Conservation (phyloP, 2,797 vertebrate species). For the Pteropus rufus region DNA sequence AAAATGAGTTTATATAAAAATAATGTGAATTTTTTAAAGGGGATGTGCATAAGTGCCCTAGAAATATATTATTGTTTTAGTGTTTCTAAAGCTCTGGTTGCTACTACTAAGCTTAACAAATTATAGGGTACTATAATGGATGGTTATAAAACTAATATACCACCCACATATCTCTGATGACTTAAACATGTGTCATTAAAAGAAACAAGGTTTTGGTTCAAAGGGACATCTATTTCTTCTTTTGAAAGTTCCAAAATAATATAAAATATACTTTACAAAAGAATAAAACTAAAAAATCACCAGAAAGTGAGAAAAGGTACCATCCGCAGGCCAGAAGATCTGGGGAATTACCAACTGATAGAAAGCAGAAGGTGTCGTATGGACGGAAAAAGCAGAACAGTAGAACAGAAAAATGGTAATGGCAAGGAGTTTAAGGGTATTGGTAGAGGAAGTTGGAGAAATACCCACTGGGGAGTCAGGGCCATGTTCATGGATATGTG, state of each 20-base stretch:
- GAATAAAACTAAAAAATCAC: neutral
- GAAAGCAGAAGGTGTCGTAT: neutral
- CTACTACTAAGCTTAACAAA: neutral
- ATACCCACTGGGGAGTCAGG: too few relatives aligned
- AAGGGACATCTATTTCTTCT: neutral
- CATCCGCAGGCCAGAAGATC: neutral
- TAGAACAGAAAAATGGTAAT: neutral
- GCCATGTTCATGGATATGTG: neutral
- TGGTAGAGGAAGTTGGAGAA: neutral
- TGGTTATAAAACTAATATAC: neutral
- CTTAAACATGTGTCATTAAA: neutral
- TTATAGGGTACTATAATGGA: neutral
- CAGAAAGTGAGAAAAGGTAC: neutral
- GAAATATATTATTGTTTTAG: neutral
- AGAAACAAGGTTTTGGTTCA: neutral
- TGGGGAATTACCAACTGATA: neutral
- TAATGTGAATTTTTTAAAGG: neutral
- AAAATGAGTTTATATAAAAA: conserved; percentile 12
- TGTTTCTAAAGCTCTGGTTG: neutral
- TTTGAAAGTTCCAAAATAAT: neutral
- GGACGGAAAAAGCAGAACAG: neutral
- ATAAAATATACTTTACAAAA: neutral
- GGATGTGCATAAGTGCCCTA: neutral
- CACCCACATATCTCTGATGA: neutral
- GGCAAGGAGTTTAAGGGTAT: neutral